Percentiles rank a stretch among this genome's conserved stretches.
These are phyloP conservation scores for Epinephelus coioides DNA, from an alignment of 2,797 vertebrate species.

Conservation along the genomic window DNA sequence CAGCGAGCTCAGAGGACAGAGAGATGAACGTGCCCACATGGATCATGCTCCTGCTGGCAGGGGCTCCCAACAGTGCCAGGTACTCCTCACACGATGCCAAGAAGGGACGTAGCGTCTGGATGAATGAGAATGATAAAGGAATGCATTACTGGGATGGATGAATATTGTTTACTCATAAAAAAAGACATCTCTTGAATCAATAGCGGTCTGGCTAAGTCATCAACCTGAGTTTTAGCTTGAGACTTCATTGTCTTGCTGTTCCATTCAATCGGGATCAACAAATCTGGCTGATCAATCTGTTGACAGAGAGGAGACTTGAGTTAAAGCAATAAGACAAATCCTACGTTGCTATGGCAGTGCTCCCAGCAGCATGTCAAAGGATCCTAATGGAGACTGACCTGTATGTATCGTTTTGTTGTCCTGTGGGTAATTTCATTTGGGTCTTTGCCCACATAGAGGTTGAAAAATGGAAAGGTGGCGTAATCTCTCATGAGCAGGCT, in stretches of 20 bases:
- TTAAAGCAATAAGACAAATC: slow-evolving; percentile 35
- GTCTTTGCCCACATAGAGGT: slow-evolving; percentile 86
- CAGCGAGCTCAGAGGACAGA: slow-evolving; percentile 84
- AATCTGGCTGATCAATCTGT: slow-evolving; percentile 95
- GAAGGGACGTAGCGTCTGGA: slow-evolving; percentile 75
- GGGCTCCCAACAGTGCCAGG: slow-evolving; percentile 87
- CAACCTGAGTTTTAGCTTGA: slow-evolving; percentile 86
- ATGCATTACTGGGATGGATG: neutral
- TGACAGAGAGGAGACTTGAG: slow-evolving; percentile 37
- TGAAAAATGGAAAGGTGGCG: slow-evolving; percentile 94
- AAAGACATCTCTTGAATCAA: slow-evolving; percentile 13
- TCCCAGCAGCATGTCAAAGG: neutral
- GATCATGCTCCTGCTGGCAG: slow-evolving; percentile 68
- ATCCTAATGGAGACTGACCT: slow-evolving; percentile 55
- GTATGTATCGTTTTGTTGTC: slow-evolving; percentile 74
- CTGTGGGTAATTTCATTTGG: slow-evolving; percentile 74
- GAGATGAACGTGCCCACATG: slow-evolving; percentile 85
- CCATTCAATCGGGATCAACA: slow-evolving; percentile 89
- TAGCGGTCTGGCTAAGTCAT: slow-evolving; percentile 17
- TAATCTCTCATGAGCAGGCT: slow-evolving; percentile 91
- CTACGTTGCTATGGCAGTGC: neutral
- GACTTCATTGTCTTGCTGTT: slow-evolving; percentile 81
- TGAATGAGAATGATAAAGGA: slow-evolving; percentile 15
- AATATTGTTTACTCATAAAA: neutral
- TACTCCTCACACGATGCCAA: slow-evolving; percentile 65